Base-by-base conservation (phyloP, 2,113 vertebrate genomes). In the Microcebus tavaratra region DNA sequence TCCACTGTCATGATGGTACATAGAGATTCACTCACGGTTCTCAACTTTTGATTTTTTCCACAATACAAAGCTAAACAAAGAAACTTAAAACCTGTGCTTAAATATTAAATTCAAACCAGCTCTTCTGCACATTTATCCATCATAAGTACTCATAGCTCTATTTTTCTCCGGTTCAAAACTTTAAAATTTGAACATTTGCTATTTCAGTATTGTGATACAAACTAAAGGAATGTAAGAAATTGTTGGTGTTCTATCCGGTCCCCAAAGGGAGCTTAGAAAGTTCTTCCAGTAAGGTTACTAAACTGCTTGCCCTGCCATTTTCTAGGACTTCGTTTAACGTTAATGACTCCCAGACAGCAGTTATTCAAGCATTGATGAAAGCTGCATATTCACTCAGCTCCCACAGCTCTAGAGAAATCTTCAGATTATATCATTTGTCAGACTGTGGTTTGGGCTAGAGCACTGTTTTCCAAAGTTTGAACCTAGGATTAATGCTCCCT, bases 151-250 rank as follows among this genome's bases (percentile, higher is more conserved):
- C 57, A 21, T 45, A 84, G 81, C n/a, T 97, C 39, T 94, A 8
- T 53, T 76, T 61, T 65, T 82, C 55, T n/a, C 31, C 70, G 18
- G 9, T 80, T 96, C 21, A 89, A 94, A 63, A 95, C 59, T 63
- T 11, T 88, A 61, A 36, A 59, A 94, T 70, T 88, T 96, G 36
- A 48, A 88, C 39, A 96, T 61, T 21, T 84, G 67, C 78, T 59
- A 79, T 59, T 95, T 86, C 93, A 89, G 88, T 36, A 36, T 27
- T 73, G 36, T 89, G 85, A 96, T 94, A 65, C 31, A 57, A 82
- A 78, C 88, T 57, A 55, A 57, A 86, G 45, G 91, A 88, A 88
- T 84, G 34, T 63, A 48, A 78, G 45, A 83, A 95, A 94, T 76
- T 93, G 70, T 36, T 92, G 73, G 42, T 90, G 72, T 65, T 92